Conservation (phyloP, 1,140 invertebrate species). For the Cydia amplana region DNA sequence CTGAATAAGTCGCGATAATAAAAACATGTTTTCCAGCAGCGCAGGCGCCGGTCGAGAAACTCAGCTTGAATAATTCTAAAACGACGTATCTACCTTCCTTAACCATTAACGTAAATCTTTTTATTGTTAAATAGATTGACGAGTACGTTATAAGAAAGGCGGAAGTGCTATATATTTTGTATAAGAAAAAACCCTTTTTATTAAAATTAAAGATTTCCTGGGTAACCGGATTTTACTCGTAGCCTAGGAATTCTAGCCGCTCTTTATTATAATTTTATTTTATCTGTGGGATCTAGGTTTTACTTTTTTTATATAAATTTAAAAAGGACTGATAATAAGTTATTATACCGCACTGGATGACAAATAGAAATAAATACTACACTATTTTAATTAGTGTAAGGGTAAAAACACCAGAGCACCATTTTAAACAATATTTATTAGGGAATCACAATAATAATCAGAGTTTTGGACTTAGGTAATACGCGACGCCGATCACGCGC, state of each 20-base stretch:
- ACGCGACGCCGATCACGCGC: too few relatives aligned
- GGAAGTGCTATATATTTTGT: background rate
- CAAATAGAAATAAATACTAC: too few relatives aligned
- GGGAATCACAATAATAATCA: too few relatives aligned
- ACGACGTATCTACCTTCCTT: background rate
- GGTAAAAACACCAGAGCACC: too few relatives aligned
- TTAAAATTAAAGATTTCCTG: background rate
- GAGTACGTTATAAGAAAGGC: background rate
- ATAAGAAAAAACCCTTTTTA: background rate
- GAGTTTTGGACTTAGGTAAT: too few relatives aligned
- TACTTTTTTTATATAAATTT: background rate
- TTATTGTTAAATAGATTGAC: background rate
- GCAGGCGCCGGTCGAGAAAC: constrained; percentile 2
- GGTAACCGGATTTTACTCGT: background rate
- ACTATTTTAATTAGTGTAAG: too few relatives aligned
- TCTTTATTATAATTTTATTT: background rate
- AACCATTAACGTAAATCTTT: background rate
- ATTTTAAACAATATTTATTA: too few relatives aligned
- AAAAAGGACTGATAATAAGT: too few relatives aligned
- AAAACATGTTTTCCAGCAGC: background rate
- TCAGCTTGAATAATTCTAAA: background rate
- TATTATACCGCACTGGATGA: too few relatives aligned
- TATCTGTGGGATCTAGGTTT: background rate
- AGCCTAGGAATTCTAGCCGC: background rate
- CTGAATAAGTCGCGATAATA: background rate